Evolutionary conservation across 23 tunicate species (phyloP), one percentile per base, ranked within the genome.

Genomic region (Ciona savignyi): DNA sequence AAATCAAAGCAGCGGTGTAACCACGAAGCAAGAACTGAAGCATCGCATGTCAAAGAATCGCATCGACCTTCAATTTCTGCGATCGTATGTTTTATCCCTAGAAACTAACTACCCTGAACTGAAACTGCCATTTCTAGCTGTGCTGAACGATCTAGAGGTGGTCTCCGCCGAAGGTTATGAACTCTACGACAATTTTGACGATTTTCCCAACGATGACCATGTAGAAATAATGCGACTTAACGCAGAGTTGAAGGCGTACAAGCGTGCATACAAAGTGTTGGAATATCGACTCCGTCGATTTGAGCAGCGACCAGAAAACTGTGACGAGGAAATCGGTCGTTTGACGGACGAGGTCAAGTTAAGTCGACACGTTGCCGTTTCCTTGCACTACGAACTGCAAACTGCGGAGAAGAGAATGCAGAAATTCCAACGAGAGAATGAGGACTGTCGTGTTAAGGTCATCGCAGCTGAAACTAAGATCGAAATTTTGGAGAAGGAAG

Each of bases 181-280:
- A 69, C 80, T 88, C 15, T 88, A 88, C 27, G 96, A 88, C 34
- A 70, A 77, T 30, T 88, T 88, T 78, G 96, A 88, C 32, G 49
- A 78, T 23, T 75, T 74, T 31, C 78, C 68, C 34, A 68, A 75
- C 42, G 79, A 82, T 19, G 87, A 88, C 22, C 71, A 67, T 48
- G 25, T 32, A 11, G 73, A 82, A 51, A 33, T 82, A 2, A 32
- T 72, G 9, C 79, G 74, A 24, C 28, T 82, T 48, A 74, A 56
- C 27, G 56, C 32, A 32, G 80, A 82, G 60, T 29, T 82, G 19
- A 80, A 68, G 30, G 74, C 68, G 21, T 65, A 67, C 35, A 74
- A 75, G 34, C 62, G 87, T 19, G 51, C 74, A 9, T 74, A 75
- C 62, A 78, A 76, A 32, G 35, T 82, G 22, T 62, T 82, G 34